Conservation (phyloP, 2,888 invertebrate species). For the Elaeidobius kamerunicus region DNA sequence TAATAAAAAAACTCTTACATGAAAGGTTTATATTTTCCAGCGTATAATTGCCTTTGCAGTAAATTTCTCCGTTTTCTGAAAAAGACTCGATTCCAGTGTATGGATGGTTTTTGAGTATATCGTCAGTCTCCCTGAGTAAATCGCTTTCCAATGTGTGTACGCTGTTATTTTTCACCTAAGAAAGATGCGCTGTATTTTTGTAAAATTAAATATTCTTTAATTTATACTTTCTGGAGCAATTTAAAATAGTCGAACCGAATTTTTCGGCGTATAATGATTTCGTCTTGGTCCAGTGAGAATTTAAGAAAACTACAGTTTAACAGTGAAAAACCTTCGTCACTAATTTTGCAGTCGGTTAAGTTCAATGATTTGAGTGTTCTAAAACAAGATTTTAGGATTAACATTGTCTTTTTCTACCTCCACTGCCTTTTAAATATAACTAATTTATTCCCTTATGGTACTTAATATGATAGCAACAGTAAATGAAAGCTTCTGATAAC, state of each 20-base stretch:
- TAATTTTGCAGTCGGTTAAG: slow-evolving; percentile 43
- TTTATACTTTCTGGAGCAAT: slow-evolving; percentile 8
- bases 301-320: slow-evolving; percentile 37
- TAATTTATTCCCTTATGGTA: too few species aligned
- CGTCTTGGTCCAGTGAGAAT: slow-evolving; percentile 42
- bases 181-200: too few species aligned
- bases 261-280: slow-evolving; percentile 40
- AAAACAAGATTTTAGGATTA: background rate
- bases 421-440: too few species aligned
- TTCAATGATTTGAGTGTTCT: slow-evolving; percentile 38
- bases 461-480: too few species aligned
- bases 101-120: slow-evolving; percentile 38
- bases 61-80: slow-evolving; percentile 38
- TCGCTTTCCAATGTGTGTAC: background rate
- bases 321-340: slow-evolving; percentile 35
- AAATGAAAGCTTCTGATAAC: too few species aligned
- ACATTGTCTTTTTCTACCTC: too few species aligned
- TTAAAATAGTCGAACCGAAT: slow-evolving; percentile 26
- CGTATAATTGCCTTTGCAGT: slow-evolving; percentile 43
- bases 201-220: too few species aligned
- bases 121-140: background rate
- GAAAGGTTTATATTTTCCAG: slow-evolving; percentile 45
- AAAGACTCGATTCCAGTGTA: slow-evolving; percentile 39
- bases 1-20: too few species aligned
- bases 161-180: background rate